phyloP scores from a whole-genome alignment of 1,140 invertebrate genomes.

The Drosophila nikananu region DNA sequence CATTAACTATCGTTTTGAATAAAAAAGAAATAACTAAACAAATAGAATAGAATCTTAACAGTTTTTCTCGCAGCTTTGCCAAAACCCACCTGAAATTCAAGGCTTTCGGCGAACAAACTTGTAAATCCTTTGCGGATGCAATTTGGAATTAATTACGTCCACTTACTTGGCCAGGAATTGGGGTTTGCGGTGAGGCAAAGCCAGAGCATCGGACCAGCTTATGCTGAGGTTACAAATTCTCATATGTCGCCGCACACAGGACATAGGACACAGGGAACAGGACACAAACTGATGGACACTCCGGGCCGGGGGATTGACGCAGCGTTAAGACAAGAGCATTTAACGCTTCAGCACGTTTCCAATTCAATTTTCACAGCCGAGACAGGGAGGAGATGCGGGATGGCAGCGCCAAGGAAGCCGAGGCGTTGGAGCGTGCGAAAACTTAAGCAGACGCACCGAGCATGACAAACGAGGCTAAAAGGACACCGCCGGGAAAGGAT shows the following conservation, averaged over 20 bases:
- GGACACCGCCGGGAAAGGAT: constrained; percentile 49
- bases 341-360: constrained; percentile 85
- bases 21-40: not conserved
- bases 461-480: constrained; percentile 75
- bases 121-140: constrained; percentile 48
- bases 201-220: constrained; percentile 59
- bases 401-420: constrained; percentile 68
- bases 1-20: not conserved
- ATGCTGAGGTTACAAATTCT: constrained; percentile 83
- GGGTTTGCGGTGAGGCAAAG: not conserved
- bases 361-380: constrained; percentile 79
- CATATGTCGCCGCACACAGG: constrained; percentile 71
- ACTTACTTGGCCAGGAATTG: constrained; percentile 32
- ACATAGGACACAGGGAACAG: constrained; percentile 17
- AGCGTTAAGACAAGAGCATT: constrained; percentile 84
- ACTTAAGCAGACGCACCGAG: constrained; percentile 79
- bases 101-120: constrained; percentile 15
- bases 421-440: constrained; percentile 79
- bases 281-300: constrained; percentile 12
- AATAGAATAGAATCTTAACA: not conserved
- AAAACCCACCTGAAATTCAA: not conserved
- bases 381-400: not conserved
- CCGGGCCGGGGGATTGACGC: constrained; percentile 56
- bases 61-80: not conserved
- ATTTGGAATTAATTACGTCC: constrained; percentile 77